Conservation (phyloP, 2,888 invertebrate species). For the Gibbula magus region DNA sequence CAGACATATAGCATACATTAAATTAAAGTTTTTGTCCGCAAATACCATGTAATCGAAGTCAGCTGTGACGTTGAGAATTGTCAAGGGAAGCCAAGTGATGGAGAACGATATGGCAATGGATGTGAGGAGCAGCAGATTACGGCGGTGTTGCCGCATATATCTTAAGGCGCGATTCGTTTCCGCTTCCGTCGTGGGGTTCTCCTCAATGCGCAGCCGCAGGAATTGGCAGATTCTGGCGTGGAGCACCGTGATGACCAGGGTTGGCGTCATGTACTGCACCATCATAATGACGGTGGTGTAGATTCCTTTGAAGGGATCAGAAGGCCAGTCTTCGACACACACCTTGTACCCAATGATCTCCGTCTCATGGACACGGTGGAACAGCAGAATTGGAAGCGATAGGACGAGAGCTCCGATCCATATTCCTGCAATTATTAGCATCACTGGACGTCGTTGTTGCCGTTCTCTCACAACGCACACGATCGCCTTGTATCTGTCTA, state of each 20-base stretch:
- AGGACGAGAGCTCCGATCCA: conserved; percentile 61
- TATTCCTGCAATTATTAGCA: conserved; percentile 50
- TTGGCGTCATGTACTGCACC: conserved; percentile 65
- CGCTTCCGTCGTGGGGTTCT: conserved; percentile 51
- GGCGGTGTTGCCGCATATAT: conserved; percentile 64
- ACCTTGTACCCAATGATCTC: conserved; percentile 59
- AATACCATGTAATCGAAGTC: conserved; percentile 64
- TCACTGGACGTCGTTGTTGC: conserved; percentile 27
- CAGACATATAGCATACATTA: conserved; percentile 67
- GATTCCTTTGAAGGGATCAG: conserved; percentile 46
- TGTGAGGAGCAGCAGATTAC: conserved; percentile 72
- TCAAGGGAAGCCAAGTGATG: conserved; percentile 69
- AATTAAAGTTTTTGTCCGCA: conserved; percentile 69
- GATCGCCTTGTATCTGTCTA: conserved; percentile 65
- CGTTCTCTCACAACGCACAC: conserved; percentile 37
- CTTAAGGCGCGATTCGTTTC: conserved; percentile 54
- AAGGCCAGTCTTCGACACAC: conserved; percentile 69
- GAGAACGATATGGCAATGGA: conserved; percentile 68
- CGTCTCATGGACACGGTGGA: conserved; percentile 63
- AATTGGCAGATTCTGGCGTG: conserved; percentile 72
- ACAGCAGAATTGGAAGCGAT: conserved; percentile 64
- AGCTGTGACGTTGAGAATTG: conserved; percentile 67
- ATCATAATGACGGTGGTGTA: conserved; percentile 62
- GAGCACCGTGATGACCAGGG: conserved; percentile 56
- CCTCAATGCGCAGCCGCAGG: conserved; percentile 70